Percentiles rank a stretch among this genome's conserved stretches.
These are phyloP conservation scores for Graptemys geographica DNA, from an alignment of 2,797 vertebrate genomes.

Conservation along the genomic window DNA sequence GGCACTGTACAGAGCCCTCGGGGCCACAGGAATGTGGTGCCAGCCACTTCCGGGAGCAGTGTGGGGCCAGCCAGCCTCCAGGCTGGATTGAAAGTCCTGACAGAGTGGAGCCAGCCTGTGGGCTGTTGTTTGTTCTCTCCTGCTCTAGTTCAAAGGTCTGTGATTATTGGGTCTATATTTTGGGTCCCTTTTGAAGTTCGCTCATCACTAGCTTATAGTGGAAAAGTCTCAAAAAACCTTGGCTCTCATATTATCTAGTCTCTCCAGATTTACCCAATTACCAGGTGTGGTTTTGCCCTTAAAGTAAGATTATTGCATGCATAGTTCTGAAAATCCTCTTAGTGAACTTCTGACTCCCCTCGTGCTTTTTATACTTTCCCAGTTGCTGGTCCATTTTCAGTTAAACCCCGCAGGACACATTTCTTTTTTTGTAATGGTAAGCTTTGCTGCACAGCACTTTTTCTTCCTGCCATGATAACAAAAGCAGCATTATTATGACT, in stretches of 20 bases:
- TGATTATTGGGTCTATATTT: background rate
- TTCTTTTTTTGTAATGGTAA: background rate
- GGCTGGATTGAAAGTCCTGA: too few species aligned
- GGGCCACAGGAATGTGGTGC: too few species aligned
- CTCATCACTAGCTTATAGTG: background rate
- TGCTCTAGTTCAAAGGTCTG: background rate
- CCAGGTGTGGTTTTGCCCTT: background rate
- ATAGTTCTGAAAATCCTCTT: conserved; percentile 1
- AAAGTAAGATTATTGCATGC: background rate
- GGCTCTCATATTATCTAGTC: background rate
- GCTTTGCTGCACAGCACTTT: background rate
- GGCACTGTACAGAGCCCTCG: too few species aligned
- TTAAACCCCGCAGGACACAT: background rate
- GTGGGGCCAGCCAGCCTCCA: too few species aligned
- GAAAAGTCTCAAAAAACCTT: background rate
- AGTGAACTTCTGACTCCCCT: background rate
- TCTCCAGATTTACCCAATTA: background rate
- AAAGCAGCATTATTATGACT: background rate
- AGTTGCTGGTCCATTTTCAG: background rate
- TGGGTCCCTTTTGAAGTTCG: background rate
- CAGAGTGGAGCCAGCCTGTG: fast-evolving
- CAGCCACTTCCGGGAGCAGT: too few species aligned
- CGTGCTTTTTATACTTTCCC: background rate
- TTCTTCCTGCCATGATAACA: background rate
- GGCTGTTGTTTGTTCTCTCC: too few species aligned